phyloP scores from a whole-genome alignment of 2,797 vertebrate species.

The Acipenser ruthenus region DNA sequence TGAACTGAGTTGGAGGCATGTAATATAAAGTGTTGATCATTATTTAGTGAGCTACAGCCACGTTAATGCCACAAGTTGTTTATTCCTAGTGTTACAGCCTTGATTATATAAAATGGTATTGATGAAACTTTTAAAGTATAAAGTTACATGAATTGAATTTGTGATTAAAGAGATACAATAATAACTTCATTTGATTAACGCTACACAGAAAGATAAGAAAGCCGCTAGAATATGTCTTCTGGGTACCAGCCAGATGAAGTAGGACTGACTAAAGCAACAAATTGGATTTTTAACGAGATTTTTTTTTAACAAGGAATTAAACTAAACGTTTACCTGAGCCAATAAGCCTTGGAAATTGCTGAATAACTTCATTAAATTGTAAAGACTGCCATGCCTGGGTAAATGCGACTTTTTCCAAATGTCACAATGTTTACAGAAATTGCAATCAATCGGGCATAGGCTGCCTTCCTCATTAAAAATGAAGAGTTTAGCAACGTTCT shows the following conservation, averaged over 20 bases:
- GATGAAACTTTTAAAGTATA: constrained; percentile 5
- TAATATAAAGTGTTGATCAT: too few relatives aligned
- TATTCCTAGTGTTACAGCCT: background rate
- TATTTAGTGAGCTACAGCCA: too few relatives aligned
- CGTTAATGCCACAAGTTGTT: background rate
- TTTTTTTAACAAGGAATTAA: constrained; percentile 49
- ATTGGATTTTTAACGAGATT: constrained; percentile 11
- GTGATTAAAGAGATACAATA: background rate
- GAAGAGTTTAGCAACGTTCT: too few relatives aligned
- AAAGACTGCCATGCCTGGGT: constrained; percentile 72
- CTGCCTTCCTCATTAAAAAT: background rate
- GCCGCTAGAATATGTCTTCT: background rate
- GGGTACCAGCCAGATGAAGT: constrained; percentile 1
- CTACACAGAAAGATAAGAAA: constrained; percentile 1
- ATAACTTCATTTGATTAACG: background rate
- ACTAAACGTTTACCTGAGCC: constrained; percentile 59
- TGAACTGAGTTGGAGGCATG: too few relatives aligned
- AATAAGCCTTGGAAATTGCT: constrained; percentile 63
- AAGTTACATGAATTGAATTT: too few relatives aligned
- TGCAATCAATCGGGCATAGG: constrained; percentile 46
- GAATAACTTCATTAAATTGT: constrained; percentile 75
- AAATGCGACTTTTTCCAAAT: constrained; percentile 68
- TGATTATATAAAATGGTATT: background rate
- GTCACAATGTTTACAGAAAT: constrained; percentile 60
- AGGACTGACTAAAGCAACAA: constrained; percentile 6